Evolutionary conservation across 2,797 vertebrate species (phyloP), one percentile per base, ranked within the genome.

Genomic region (Oreortyx pictus): DNA sequence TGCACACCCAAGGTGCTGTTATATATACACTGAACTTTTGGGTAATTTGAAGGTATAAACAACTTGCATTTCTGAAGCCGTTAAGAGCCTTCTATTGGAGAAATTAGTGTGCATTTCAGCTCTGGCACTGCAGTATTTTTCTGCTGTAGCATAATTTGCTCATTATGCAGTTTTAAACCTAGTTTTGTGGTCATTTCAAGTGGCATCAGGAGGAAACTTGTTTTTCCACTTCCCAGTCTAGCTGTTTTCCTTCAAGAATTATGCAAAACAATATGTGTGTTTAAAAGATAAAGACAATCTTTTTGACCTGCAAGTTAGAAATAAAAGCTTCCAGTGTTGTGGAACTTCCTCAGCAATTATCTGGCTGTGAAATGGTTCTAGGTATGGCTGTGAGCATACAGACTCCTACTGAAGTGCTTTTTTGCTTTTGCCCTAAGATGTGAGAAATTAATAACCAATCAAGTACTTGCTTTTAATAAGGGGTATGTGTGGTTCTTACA

Each of bases 31-130:
- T 41, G 11, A 83, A 82, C 47, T 91, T 88, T 33, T 59, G 81
- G 39, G 49, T 83, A 79, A 89, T 92, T 89, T 54, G 64, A 44
- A 61, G 70, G n/a, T 93, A 89, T 56, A 82, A 92, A 29, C 29
- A 72, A 62, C 17, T n/a, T 27, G n/a, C 54, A 17, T 25, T 20
- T 67, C 60, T 89, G 49, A 86, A 76, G n/a, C 68, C 76, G n/a
- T 57, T 54, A 57, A 67, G 39, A n/a, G n/a, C 31, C 33, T 90
- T 57, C 29, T 68, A 2, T 68, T 52, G 65, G 78, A 88, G 82
- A 67, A 84, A 35, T 87, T 77, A 24, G 31, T 57, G 50, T 80
- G 59, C 7, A 1, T 92, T 95, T 96, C 67, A 92, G 67, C 72
- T 80, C 70, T 2, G 19, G 43, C 47, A 22, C 7, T 57, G 84